Base-by-base conservation (phyloP, 2,888 invertebrate species). In the Trachelus troglodyta region DNA sequence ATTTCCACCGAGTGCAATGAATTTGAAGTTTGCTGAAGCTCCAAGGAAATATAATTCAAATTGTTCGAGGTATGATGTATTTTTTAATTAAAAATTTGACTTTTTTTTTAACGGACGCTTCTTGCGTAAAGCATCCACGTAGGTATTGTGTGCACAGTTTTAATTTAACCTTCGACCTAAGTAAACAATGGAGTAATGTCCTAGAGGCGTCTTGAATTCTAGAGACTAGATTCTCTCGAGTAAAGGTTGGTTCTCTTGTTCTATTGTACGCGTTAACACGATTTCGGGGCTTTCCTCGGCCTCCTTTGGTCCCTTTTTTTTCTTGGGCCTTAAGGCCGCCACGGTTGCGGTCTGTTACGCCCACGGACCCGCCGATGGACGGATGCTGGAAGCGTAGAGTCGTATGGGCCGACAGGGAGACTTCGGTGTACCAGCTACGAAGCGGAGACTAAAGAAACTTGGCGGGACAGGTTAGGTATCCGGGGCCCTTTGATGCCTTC, bases 381-480 rank as follows among this genome's bases (percentile, higher is more conserved):
- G 56, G 56, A 56, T 56, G 56, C 56, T 56, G 56, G 56, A 56
- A 56, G 56, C 56, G 23, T 23, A 23, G 23, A 56, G 23, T 23
- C 56, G 56, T 56, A 56, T 71, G 75, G 77, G 69, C 75, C n/a
- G 33, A 34, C 71, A 30, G 4, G 23, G 11, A 34, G 34, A 34
- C 23, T 31, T 34, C 9, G 69, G 31, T 34, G 75, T 56, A 56
- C 23, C 23, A 56, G 80, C 83, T 77, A 76, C 75, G 79, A 74
- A 73, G 78, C 82, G 79, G 78, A 81, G 83, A 86, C 85, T 85
- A 83, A 83, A 85, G 84, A 85, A 87, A 87, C 87, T 86, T 23
- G 85, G 87, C 82, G 85, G 83, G 88, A 87, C 88, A 89, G 87
- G 88, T 89, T 86, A 85, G 81, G 77, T 75, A 82, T 82, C 78